phyloP scores from a whole-genome alignment of 2,888 invertebrate species.

The Lasioglossum malachurum region DNA sequence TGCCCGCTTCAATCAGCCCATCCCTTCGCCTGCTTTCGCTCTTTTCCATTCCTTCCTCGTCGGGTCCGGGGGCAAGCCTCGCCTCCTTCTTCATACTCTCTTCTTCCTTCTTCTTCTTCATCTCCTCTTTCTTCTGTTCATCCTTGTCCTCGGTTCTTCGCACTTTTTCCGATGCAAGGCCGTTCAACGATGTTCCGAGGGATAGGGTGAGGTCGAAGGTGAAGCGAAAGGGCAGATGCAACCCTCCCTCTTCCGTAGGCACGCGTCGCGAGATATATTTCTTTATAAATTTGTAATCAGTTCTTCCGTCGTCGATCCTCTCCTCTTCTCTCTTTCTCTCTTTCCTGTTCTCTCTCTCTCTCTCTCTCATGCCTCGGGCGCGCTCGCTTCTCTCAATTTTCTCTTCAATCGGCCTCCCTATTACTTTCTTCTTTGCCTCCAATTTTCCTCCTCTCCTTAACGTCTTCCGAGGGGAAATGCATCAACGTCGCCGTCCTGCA shows the following conservation, averaged over 20 bases:
- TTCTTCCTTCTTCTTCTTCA: not conserved
- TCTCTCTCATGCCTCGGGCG: not conserved
- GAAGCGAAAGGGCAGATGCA: constrained; percentile 64
- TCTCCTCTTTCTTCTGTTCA: not conserved
- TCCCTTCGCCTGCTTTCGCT: constrained; percentile 57
- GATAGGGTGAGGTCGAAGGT: constrained; percentile 63
- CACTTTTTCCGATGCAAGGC: constrained; percentile 30
- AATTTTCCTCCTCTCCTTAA: not conserved
- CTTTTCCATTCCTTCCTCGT: constrained; percentile 53
- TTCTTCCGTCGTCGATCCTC: constrained; percentile 55
- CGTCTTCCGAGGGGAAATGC: constrained; percentile 1
- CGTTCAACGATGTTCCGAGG: constrained; percentile 35
- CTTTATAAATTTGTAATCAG: constrained; percentile 79
- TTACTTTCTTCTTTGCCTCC: not conserved
- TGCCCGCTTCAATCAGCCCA: constrained; percentile 78
- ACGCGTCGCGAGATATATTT: constrained; percentile 73
- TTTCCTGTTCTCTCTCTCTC: not conserved
- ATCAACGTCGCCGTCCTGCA: not conserved
- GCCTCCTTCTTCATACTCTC: constrained; percentile 34
- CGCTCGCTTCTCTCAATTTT: constrained; percentile 16
- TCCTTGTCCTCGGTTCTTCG: not conserved
- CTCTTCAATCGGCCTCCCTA: constrained; percentile 19
- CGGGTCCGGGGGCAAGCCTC: constrained; percentile 45
- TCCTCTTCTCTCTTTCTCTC: not conserved
- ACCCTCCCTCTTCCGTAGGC: constrained; percentile 14